Conservation (phyloP, 1,140 invertebrate species). For the Meloidogyne chitwoodi region DNA sequence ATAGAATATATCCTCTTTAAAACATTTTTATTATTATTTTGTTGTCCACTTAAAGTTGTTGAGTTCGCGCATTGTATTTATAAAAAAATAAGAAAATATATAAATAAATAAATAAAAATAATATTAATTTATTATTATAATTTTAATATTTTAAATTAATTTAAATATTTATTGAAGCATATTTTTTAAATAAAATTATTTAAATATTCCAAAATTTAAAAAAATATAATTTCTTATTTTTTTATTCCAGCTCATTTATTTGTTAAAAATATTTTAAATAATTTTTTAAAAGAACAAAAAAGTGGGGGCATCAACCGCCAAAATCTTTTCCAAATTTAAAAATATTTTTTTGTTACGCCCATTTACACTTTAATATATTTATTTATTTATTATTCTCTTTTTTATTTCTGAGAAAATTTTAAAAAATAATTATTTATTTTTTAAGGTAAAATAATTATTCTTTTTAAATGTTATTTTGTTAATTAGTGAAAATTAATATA, state of each 20-base stretch:
- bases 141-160: no score
- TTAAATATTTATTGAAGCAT: not conserved
- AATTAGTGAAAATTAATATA: no score
- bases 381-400: not conserved
- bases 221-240: no score
- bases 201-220: no score
- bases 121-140: no score
- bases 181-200: not conserved
- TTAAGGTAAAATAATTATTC: no score
- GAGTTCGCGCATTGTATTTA: not conserved
- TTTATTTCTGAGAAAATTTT: not conserved
- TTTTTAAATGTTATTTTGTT: no score
- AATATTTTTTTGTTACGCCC: not conserved
- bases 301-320: not conserved
- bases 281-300: not conserved
- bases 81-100: not conserved
- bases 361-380: not conserved
- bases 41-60: not conserved
- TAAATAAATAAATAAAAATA: not conserved
- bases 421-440: no score
- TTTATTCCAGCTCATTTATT: not conserved
- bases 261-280: not conserved
- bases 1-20: no score
- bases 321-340: not conserved
- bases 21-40: no score